phyloP scores from a whole-genome alignment of 1,140 invertebrate species.

The Macrobrachium rosenbergii region DNA sequence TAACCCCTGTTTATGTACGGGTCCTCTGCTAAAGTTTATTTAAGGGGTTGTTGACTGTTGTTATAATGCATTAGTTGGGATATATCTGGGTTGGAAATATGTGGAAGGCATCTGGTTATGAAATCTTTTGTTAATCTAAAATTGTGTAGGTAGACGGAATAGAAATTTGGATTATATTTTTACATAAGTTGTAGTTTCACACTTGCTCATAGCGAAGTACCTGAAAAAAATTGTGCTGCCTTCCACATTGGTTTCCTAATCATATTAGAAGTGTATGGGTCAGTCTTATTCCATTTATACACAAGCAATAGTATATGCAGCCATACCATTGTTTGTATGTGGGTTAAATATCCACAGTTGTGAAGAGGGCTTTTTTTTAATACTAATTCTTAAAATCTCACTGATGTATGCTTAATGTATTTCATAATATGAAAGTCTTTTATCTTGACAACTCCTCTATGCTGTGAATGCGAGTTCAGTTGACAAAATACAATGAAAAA shows the following conservation, averaged over 20 bases:
- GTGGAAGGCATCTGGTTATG: conserved; percentile 41
- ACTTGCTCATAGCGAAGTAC: conserved; percentile 45
- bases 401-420: no score
- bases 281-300: conserved; percentile 5
- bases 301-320: conserved; percentile 36
- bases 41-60: conserved; percentile 36
- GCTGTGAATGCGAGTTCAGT: no score
- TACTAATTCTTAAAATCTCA: no score
- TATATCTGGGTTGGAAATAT: conserved; percentile 32
- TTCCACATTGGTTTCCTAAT: conserved; percentile 28
- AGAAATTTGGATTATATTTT: conserved; percentile 41
- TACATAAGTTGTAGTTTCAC: conserved; percentile 26
- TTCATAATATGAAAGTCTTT: no score
- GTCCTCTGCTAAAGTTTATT: conserved; percentile 41
- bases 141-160: conserved; percentile 22
- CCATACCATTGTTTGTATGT: conserved; percentile 12
- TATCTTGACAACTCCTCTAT: no score
- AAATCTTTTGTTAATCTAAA: conserved; percentile 32
- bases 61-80: conserved; percentile 10
- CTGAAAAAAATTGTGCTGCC: conserved; percentile 28
- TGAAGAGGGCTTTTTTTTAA: no score
- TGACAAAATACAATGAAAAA: no score
- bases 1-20: conserved; percentile 44
- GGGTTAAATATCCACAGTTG: no score
- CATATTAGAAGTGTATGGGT: conserved; percentile 28